These are phyloP conservation scores for Xestia ashworthii DNA, from an alignment of 2,888 invertebrate species.

Conservation along the genomic window DNA sequence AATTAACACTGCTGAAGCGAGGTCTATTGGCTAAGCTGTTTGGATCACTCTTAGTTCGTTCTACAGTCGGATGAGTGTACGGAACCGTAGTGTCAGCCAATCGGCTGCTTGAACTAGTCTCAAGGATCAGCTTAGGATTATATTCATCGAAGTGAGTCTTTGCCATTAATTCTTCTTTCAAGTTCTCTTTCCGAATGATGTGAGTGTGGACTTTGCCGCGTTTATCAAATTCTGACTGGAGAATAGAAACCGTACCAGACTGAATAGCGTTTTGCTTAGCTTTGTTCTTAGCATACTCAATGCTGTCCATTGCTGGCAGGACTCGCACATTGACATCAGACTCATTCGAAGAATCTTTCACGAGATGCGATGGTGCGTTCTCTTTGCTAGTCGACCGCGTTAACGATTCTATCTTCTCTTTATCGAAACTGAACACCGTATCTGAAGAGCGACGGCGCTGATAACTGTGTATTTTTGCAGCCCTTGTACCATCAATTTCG, in stretches of 20 bases:
- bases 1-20: slow-evolving; percentile 93
- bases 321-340: slow-evolving; percentile 88
- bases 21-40: slow-evolving; percentile 94
- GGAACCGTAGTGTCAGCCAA: slow-evolving; percentile 88
- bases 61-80: slow-evolving; percentile 93
- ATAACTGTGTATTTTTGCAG: slow-evolving; percentile 87
- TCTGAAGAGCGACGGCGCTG: slow-evolving; percentile 93
- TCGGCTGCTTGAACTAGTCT: slow-evolving; percentile 89
- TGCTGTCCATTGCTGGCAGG: slow-evolving; percentile 89
- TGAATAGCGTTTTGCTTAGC: slow-evolving; percentile 78
- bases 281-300: slow-evolving; percentile 90
- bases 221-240: slow-evolving; percentile 92
- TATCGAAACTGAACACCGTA: slow-evolving; percentile 94
- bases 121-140: slow-evolving; percentile 92
- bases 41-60: slow-evolving; percentile 96
- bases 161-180: slow-evolving; percentile 92
- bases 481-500: slow-evolving; percentile 86
- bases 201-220: slow-evolving; percentile 85
- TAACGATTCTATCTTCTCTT: slow-evolving; percentile 93
- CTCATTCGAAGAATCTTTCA: slow-evolving; percentile 89
- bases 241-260: slow-evolving; percentile 88
- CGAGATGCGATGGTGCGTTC: slow-evolving; percentile 80
- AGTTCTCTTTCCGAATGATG: slow-evolving; percentile 88
- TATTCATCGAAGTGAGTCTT: slow-evolving; percentile 93
- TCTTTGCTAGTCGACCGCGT: slow-evolving; percentile 90